phyloP scores from a whole-genome alignment of 2,113 vertebrate species.

The Eulacestoma nigropectus region DNA sequence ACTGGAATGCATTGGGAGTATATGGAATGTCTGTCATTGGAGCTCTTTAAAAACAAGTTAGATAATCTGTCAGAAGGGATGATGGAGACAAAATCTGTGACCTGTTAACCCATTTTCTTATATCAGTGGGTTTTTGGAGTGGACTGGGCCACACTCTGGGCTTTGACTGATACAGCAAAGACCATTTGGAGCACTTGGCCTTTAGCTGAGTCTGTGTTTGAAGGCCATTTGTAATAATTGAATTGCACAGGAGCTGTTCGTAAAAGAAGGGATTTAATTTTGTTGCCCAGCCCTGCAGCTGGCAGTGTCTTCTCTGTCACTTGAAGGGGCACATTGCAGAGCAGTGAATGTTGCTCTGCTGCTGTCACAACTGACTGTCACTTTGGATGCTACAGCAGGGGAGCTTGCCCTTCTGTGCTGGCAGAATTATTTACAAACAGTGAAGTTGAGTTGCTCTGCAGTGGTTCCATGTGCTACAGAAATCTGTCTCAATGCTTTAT shows the following conservation, averaged over 20 bases:
- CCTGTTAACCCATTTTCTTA: not conserved
- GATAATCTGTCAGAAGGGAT: not conserved
- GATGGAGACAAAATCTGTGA: not conserved
- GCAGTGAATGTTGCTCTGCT: not conserved
- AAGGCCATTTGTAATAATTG: not conserved
- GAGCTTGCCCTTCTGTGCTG: not conserved
- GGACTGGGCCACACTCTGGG: not conserved
- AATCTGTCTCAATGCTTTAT: not conserved
- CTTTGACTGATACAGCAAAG: not conserved
- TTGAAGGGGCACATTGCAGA: not conserved
- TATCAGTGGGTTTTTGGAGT: not conserved
- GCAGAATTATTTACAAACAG: not conserved
- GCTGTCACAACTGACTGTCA: not conserved
- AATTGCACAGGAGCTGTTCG: not conserved
- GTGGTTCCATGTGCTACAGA: not conserved
- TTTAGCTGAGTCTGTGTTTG: not conserved
- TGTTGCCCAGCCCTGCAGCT: not conserved
- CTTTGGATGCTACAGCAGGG: not conserved
- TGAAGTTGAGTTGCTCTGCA: not conserved
- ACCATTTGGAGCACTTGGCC: not conserved
- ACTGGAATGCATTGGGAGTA: not conserved
- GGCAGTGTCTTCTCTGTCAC: not conserved
- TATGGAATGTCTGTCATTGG: not conserved
- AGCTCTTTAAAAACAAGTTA: not conserved
- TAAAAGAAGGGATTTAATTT: not conserved